Evolutionary conservation across 1,140 invertebrate genomes (phyloP), one percentile per base, ranked within the genome.

Genomic region (Orussus abietinus): DNA sequence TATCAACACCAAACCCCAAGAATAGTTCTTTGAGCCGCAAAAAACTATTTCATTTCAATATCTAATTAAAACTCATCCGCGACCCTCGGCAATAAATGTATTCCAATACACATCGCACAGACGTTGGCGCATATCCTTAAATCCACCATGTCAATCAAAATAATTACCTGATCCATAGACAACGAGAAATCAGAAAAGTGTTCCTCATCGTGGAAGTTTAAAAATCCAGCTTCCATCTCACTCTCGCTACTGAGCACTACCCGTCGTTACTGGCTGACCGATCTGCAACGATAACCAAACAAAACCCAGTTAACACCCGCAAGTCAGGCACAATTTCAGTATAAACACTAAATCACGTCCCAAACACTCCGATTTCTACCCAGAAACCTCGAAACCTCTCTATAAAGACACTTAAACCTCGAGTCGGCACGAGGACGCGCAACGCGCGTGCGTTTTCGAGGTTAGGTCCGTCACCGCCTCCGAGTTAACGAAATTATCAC

Each of bases 191-290:
- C 59, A 17, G 57, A 51, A 55, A 68, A 69, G 17, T 65, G 58
- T 59, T 66, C 58, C 34, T 55, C 62, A 59, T 69, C 64, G 29
- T 62, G 60, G 29, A 64, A 62, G 53, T 66, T 69, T 25, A 67
- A 47, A 51, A 50, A 66, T 36, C 57, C 59, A 44, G 65, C 50
- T 57, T 71, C 66, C 66, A 72, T 65, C 54, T 49, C 52, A 59
- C 49, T 17, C 20, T 31, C 19, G 38, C 12, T 4, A 11, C 17
- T 17, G 7, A 22, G 15, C 5, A 17, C 34, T 21, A 6, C 12
- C 12, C 10, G 25, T 39, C 22, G 7, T n/a, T 14, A 15, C 20
- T 25, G 2, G 3, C 15, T 2, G 12, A 19, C 9, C 17, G 22
- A 25, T 30, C 44, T 47, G 32, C 5, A 45, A 49, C 10, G 44